phyloP scores from a whole-genome alignment of 2,888 invertebrate genomes.

The Dastarcus helophoroides region DNA sequence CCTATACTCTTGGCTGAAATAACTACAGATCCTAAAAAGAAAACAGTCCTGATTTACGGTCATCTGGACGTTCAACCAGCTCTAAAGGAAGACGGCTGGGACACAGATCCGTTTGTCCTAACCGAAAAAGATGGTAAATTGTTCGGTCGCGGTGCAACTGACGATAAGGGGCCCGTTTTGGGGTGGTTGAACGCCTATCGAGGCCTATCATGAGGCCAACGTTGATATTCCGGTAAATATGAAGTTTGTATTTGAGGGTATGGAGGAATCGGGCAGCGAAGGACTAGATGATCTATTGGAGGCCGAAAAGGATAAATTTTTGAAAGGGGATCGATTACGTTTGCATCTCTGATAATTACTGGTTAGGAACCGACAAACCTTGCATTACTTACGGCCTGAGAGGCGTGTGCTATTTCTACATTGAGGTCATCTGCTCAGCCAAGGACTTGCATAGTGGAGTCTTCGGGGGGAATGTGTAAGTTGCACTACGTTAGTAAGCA shows the following conservation, averaged over 20 bases:
- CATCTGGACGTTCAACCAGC: slow-evolving; percentile 99
- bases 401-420: slow-evolving; percentile 82
- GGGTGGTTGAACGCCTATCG: slow-evolving; percentile 92
- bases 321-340: slow-evolving; percentile 82
- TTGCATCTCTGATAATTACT: slow-evolving; percentile 98
- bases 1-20: slow-evolving; percentile 72
- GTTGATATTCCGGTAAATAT: slow-evolving; percentile 56
- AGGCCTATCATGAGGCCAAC: slow-evolving; percentile 66
- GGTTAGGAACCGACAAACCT: slow-evolving; percentile 94
- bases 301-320: slow-evolving; percentile 61
- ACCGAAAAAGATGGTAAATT: slow-evolving; percentile 62
- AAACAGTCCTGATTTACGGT: slow-evolving; percentile 90
- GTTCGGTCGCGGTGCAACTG: slow-evolving; percentile 68
- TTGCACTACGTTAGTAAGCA: no score
- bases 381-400: slow-evolving; percentile 94
- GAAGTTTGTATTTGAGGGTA: slow-evolving; percentile 92
- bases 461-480: slow-evolving; percentile 86
- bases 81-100: slow-evolving; percentile 85
- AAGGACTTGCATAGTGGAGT: slow-evolving; percentile 95
- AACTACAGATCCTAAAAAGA: slow-evolving; percentile 75
- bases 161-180: slow-evolving; percentile 87
- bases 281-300: slow-evolving; percentile 82
- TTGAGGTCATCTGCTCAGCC: slow-evolving; percentile 77
- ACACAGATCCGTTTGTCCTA: slow-evolving; percentile 85
- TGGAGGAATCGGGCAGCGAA: slow-evolving; percentile 96